A percentile compares a stretch with the other conserved stretches of the same genome.
Evolutionary conservation across 2,888 invertebrate genomes (phyloP).

Genomic region (Alcis repandata): DNA sequence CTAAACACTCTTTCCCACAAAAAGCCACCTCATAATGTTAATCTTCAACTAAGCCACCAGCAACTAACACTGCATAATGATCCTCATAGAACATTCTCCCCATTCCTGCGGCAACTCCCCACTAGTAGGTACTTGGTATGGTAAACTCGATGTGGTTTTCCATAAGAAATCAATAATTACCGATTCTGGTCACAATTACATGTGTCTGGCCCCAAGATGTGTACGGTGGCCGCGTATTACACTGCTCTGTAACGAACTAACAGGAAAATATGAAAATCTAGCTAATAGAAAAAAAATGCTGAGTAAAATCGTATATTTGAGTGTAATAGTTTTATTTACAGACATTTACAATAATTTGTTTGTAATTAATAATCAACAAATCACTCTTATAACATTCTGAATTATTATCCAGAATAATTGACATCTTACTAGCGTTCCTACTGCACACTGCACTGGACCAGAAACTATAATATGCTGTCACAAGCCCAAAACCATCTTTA

Average conservation of each 20-base stretch:
- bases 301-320: neutral
- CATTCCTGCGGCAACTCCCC: neutral
- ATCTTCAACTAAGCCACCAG: neutral
- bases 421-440: too few species aligned
- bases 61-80: neutral
- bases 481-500: too few species aligned
- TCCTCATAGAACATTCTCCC: neutral
- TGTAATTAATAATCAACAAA: too few species aligned
- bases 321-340: too few species aligned
- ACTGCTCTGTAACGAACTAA: slow-evolving; percentile 11
- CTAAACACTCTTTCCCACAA: too few species aligned
- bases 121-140: neutral
- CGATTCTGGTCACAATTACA: slow-evolving; percentile 61
- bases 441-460: too few species aligned
- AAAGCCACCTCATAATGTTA: neutral
- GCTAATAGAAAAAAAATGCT: neutral
- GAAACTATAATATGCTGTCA: too few species aligned
- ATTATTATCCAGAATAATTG: too few species aligned
- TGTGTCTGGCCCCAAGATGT: slow-evolving; percentile 41
- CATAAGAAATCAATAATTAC: slow-evolving; percentile 68
- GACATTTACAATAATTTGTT: too few species aligned
- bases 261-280: neutral
- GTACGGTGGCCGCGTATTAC: slow-evolving; percentile 13
- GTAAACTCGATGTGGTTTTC: slow-evolving; percentile 50
- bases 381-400: too few species aligned